These are phyloP conservation scores for Iphiclides podalirius DNA, from an alignment of 2,888 invertebrate species.

Conservation along the genomic window DNA sequence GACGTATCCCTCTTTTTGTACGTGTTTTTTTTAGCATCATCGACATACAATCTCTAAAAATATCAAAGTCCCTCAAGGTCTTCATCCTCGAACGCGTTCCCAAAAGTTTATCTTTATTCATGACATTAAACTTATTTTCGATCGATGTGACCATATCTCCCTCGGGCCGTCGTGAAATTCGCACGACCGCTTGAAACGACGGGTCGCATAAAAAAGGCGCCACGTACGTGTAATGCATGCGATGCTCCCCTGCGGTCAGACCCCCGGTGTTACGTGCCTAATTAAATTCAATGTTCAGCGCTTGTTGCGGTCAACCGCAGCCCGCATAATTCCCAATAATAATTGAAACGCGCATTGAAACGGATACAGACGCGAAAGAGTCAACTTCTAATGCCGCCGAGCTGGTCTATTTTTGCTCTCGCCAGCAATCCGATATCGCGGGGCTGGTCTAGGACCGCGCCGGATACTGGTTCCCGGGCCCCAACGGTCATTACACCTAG, in stretches of 20 bases:
- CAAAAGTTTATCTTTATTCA: no score
- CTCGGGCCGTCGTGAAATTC: slow-evolving; percentile 2
- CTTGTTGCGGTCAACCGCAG: slow-evolving; percentile 48
- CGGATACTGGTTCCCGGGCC: slow-evolving; percentile 19
- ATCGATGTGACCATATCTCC: no score
- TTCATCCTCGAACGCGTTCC: no score
- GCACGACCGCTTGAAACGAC: slow-evolving; percentile 40
- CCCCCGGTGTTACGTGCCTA: slow-evolving; percentile 36
- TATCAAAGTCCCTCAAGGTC: no score
- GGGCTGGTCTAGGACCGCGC: slow-evolving; percentile 19
- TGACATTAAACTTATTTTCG: no score
- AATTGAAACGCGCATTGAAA: slow-evolving; percentile 43
- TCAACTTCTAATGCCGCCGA: slow-evolving; percentile 19
- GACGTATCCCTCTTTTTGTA: no score
- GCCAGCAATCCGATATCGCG: slow-evolving; percentile 16
- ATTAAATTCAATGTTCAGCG: slow-evolving; percentile 50
- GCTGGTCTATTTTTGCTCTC: slow-evolving; percentile 17
- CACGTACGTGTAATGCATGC: slow-evolving; percentile 27
- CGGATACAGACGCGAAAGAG: slow-evolving; percentile 26
- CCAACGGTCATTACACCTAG: slow-evolving; percentile 24
- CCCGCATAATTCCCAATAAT: slow-evolving; percentile 44
- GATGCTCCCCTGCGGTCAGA: slow-evolving; percentile 11
- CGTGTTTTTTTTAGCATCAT: no score
- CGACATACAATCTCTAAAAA: no score
- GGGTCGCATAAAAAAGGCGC: slow-evolving; percentile 40